Evolutionary conservation across 2,888 invertebrate species (phyloP), one percentile per base, ranked within the genome.

Genomic region (Pachymerium ferrugineum): DNA sequence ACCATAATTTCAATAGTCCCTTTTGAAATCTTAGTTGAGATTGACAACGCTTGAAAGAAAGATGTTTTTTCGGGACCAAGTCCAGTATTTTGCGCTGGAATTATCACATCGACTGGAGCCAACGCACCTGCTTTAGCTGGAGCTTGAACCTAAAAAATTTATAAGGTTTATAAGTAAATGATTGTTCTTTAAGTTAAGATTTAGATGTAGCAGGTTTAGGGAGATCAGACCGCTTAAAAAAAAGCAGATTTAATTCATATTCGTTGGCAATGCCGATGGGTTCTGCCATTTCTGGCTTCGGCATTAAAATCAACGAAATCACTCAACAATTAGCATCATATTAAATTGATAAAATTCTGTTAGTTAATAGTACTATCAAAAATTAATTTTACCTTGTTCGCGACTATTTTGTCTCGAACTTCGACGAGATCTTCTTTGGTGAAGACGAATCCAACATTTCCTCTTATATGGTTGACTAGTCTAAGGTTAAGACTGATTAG

Each of bases 1-100:
- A 88, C 88, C 87, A 99, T 93, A 86, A 99, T 99, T 95, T 99
- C 99, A 91, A 99, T 99, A 78, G 97, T 97, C 86, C 97, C 97
- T 88, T 96, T 97, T 73, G 97, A 94, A 87, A 98, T 98, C 87
- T 98, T 98, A 81, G 99, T 99, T 76, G 98, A 97, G 83, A 99
- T 99, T 79, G 96, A 94, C 80, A 99, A 88, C 84, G 99, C 99
- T 87, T 99, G 99, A 91, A 99, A 99, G 93, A 99, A 99, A 82
- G 97, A 97, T 76, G 99, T 99, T 86, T 99, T 99, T 85, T 99
- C 99, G 74, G 99, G 99, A 79, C 97, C 97, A 79, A 99, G 88
- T 78, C 97, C 97, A 75, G 99, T 99, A 86, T 97, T 97, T 84
- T 99, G 99, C 54, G 98, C 95, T n/a, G 98, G 97, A 81, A 99